Evolutionary conservation across 1,140 invertebrate species (phyloP).

Genomic region (Steinernema feltiae): DNA sequence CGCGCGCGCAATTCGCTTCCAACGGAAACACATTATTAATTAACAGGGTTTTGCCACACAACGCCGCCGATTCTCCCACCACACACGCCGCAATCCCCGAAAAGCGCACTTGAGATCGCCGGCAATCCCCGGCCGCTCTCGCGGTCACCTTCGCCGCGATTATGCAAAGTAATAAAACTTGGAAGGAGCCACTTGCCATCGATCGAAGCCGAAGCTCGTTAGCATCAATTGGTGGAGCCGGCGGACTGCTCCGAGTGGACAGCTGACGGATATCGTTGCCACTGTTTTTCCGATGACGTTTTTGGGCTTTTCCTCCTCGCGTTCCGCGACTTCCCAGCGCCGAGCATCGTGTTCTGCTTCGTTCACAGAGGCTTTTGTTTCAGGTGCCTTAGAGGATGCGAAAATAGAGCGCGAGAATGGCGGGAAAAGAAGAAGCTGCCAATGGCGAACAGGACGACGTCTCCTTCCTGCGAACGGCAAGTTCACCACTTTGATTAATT

Average conservation of each 20-base stretch:
- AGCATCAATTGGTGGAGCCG: background rate
- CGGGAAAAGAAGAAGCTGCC: constrained; percentile 56
- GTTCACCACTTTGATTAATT: constrained; percentile 57
- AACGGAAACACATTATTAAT: background rate
- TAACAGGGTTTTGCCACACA: background rate
- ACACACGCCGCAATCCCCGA: background rate
- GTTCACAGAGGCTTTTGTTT: background rate
- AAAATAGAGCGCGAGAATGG: constrained; percentile 34
- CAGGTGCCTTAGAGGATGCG: constrained; percentile 2
- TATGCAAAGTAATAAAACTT: background rate
- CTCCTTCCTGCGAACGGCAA: constrained; percentile 90
- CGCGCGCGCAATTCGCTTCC: background rate
- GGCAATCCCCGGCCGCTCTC: too few species aligned
- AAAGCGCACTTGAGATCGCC: background rate
- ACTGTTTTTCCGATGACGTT: constrained; percentile 5
- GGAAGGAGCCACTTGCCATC: background rate
- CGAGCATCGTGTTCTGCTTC: background rate
- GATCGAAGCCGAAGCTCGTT: background rate
- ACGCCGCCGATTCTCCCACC: too few species aligned
- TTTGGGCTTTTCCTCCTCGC: background rate
- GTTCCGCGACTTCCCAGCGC: background rate
- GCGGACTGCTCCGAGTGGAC: background rate
- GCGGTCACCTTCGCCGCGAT: background rate
- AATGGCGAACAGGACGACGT: constrained; percentile 85
- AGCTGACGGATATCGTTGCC: constrained; percentile 6